These are phyloP conservation scores for Naso thynnoides DNA, from an alignment of 2,797 vertebrate species.

Conservation along the genomic window DNA sequence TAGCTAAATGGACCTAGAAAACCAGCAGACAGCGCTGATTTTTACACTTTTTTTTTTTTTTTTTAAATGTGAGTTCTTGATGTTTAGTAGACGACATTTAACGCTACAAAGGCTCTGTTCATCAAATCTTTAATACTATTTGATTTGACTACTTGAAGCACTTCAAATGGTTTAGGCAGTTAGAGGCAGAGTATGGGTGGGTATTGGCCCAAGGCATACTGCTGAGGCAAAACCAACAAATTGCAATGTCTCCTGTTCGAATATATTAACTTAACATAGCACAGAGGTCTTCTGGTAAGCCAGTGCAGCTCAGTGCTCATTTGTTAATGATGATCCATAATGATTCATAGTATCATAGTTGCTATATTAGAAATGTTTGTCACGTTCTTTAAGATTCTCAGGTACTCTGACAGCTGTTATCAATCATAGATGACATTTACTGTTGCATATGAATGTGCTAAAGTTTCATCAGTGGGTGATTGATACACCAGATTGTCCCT, in stretches of 20 bases:
- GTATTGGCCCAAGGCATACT: no score
- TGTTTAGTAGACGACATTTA: no score
- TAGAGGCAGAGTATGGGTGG: no score
- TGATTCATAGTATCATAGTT: conserved; percentile 36
- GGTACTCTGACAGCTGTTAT: conserved; percentile 48
- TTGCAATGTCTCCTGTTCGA: not conserved
- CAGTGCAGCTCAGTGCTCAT: not conserved
- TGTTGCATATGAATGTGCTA: conserved; percentile 61
- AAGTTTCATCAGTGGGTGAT: conserved; percentile 57
- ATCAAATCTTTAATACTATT: no score
- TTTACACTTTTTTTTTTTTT: no score
- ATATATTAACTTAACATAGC: not conserved
- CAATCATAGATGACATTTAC: conserved; percentile 58
- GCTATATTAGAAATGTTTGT: conserved; percentile 43
- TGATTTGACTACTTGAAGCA: no score
- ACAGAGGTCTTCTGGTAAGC: not conserved
- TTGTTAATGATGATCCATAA: conserved; percentile 44
- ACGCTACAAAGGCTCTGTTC: no score
- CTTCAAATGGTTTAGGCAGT: no score
- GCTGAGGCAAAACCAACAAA: no score
- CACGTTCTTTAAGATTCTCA: conserved; percentile 45
- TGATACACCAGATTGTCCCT: conserved; percentile 53
- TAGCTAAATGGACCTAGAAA: no score
- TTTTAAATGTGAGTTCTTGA: no score
- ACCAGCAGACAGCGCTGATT: no score